Conservation (phyloP, 2,797 vertebrate species). For the Acrocephalus scirpaceus region DNA sequence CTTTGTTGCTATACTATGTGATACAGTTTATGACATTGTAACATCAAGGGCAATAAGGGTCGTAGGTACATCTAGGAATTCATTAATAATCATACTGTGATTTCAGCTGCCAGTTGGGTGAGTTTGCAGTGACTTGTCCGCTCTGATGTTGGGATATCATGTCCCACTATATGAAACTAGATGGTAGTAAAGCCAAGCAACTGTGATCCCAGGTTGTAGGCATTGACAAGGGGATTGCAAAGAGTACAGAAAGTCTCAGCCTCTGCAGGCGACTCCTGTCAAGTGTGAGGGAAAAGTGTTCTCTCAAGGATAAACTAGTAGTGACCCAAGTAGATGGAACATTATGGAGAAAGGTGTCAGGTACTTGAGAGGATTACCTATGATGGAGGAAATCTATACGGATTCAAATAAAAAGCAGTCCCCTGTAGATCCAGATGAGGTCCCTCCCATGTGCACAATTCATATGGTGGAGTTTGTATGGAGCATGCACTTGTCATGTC, state of each 20-base stretch:
- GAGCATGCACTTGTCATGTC: too few relatives aligned
- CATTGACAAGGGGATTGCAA: not conserved
- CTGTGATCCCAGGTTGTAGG: not conserved
- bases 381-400: not conserved
- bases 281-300: not conserved
- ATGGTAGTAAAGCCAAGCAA: not conserved
- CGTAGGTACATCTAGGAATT: not conserved
- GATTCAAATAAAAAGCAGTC: not conserved
- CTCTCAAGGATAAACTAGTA: not conserved
- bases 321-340: accelerated
- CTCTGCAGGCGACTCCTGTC: not conserved
- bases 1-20: not conserved
- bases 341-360: not conserved
- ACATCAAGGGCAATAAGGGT: not conserved
- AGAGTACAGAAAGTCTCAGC: not conserved
- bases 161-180: accelerated
- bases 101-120: not conserved
- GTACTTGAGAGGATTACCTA: not conserved
- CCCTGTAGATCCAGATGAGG: not conserved
- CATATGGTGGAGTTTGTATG: accelerated
- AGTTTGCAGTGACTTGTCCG: not conserved
- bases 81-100: not conserved
- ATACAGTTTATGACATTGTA: not conserved
- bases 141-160: not conserved
- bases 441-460: not conserved